Percentiles rank a stretch among this genome's conserved stretches.
phyloP scores from a whole-genome alignment of 2,113 vertebrate species.

The Microtus richardsoni region DNA sequence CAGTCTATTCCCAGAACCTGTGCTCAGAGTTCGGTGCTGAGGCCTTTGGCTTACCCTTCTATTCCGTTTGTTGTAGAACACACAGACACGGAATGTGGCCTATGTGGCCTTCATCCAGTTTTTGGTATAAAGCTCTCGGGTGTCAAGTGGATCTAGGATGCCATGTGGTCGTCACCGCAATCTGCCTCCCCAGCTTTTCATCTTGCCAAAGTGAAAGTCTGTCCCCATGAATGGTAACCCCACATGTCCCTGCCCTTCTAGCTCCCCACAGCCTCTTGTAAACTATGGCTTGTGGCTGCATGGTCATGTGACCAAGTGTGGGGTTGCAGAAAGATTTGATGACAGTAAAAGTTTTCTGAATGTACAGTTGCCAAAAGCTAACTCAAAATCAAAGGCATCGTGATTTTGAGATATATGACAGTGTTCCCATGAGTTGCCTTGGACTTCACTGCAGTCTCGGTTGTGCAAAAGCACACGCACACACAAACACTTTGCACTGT shows the following conservation, averaged over 20 bases:
- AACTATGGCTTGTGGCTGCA: background rate
- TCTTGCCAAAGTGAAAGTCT: background rate
- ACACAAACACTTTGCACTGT: too few species aligned
- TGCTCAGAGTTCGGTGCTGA: background rate
- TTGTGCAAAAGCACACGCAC: background rate
- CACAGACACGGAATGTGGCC: background rate
- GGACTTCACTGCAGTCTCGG: background rate
- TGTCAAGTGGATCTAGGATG: background rate
- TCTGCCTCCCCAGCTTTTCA: background rate
- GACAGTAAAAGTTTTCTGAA: background rate
- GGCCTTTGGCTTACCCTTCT: background rate
- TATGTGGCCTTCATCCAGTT: background rate
- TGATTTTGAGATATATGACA: background rate
- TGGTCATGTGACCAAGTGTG: background rate
- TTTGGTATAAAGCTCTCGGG: background rate
- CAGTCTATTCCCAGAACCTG: background rate
- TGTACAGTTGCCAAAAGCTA: background rate
- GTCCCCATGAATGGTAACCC: background rate
- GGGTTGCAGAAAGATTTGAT: background rate
- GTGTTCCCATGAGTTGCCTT: background rate
- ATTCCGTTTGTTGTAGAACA: background rate
- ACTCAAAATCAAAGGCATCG: background rate
- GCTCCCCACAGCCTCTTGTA: background rate
- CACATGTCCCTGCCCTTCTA: rapidly evolving
- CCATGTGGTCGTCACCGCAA: background rate